Percentiles rank a stretch among this genome's conserved stretches.
phyloP scores from a whole-genome alignment of 2,797 vertebrate species.

The Anisognathus igniventris region DNA sequence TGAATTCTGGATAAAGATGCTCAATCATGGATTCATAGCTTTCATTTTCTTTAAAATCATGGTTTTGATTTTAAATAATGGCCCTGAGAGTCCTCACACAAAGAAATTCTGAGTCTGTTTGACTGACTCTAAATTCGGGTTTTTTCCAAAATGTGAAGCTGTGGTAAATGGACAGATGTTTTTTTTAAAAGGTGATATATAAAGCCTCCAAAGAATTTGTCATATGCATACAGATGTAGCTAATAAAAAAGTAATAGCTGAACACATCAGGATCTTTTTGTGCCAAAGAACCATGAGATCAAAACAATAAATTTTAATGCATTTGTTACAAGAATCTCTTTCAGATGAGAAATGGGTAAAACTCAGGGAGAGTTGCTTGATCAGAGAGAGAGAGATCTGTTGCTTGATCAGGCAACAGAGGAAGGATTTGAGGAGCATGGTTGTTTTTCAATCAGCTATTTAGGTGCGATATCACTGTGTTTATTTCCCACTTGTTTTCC shows the following conservation, averaged over 20 bases:
- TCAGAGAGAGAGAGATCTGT: too few relatives aligned
- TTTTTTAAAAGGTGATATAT: background rate
- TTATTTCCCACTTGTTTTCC: background rate
- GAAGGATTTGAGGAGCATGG: background rate
- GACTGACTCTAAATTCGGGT: background rate
- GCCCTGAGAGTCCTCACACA: background rate
- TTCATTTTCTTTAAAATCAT: background rate
- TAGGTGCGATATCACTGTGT: background rate
- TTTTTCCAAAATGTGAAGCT: background rate
- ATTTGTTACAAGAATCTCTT: background rate
- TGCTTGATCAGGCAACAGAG: background rate
- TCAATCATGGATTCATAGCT: background rate
- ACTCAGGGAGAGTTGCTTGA: background rate
- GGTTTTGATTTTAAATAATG: background rate
- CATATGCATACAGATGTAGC: background rate
- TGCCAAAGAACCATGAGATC: background rate
- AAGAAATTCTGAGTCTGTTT: background rate
- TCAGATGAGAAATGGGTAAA: background rate
- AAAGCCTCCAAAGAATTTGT: background rate
- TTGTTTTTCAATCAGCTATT: background rate
- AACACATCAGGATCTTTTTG: background rate
- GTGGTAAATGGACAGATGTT: background rate
- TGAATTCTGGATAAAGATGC: background rate
- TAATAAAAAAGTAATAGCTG: background rate
- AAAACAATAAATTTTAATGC: background rate